Evolutionary conservation across 1,140 invertebrate species (phyloP), one percentile per base, ranked within the genome.

Genomic region (Xylocopa sonorina): DNA sequence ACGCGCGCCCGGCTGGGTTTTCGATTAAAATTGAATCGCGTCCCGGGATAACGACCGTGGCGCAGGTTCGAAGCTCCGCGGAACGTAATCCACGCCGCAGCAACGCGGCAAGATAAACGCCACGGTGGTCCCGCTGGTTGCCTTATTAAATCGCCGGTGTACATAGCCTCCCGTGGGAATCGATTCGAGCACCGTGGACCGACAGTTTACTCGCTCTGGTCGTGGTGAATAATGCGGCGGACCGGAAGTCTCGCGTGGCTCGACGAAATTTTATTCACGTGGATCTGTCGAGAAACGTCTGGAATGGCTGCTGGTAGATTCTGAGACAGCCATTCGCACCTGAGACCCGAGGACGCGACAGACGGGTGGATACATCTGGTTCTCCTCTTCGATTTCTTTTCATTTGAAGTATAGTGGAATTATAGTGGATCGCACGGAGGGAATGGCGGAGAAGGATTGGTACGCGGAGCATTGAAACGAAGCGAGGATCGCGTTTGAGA

Each of bases 11-110:
- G 60, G 14, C 29, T 48, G 50, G 46, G 41, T 38, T 43, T 75
- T 75, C 62, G 24, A 75, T 75, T 66, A 75, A 75, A 75, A 75
- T 75, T 75, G 66, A 43, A 75, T 66, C 62, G 27, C 16, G 18
- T n/a, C 18, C 43, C 14, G n/a, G 27, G n/a, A 32, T 34, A 64
- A 63, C 34, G 38, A 18, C 29, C 9, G 53, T 0, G 27, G 18
- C 9, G 29, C n/a, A n/a, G 32, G 32, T 67, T 50, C 66, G 48
- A 16, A 2, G 16, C 10, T 53, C 21, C 32, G 18, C 63, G 32
- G 50, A 74, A 50, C 29, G 34, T 50, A 53, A 68, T 68, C 50
- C 66, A n/a, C 32, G 32, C 14, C 48, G 48, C 53, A 24, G 55
- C 53, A 69, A 53, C 32, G 9, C n/a, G 50, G 2, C 18, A 48